Evolutionary conservation across 2,113 vertebrate species (phyloP), one percentile per base, ranked within the genome.

Genomic region (Dromas ardeola): DNA sequence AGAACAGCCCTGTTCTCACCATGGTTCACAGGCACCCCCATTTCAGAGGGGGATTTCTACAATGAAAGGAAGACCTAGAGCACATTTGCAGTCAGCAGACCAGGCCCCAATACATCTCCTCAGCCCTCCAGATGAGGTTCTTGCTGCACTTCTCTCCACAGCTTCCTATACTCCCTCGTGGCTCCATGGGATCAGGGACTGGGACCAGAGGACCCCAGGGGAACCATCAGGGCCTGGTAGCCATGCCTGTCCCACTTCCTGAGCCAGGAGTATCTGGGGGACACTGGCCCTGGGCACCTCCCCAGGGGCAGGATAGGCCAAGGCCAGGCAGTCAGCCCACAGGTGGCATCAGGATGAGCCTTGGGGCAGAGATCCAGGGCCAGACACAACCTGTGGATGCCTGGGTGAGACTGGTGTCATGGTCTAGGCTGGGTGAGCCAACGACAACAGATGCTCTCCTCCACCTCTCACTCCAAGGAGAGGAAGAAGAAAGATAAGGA

Each of bases 1-100:
- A 50, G 8, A 1, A 2, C 23, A 65, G 7, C n/a, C 9, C 16
- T 49, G 13, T 56, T n/a, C 3, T 4, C 5, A 1, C 20, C 2
- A 25, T 30, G 17, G 20, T 49, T 30, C 67, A 56, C 19, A 30
- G 30, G 25, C 3, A 8, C 9, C 8, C 13, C 30, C 3, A 1
- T 3, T 56, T 56, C 36, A 49, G 59, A 73, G 15, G 6, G 16
- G 47, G 4, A 62, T 36, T 56, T 89, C 59, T 65, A 16, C 42
- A 65, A 12, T 32, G 30, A 73, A 65, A 65, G 30, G 14, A 58
- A 81, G 36, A 72, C 14, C 7, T 32, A 43, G 21, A 32, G 16
- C 11, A 42, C 17, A 69, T 59, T 67, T 50, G 52, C 32, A 30
- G 10, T 26, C 11, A 17, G 43, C 42, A 25, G 15, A 9, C 11